Base-by-base conservation (phyloP, 2,888 invertebrate genomes). In the Rhogogaster chlorosoma region DNA sequence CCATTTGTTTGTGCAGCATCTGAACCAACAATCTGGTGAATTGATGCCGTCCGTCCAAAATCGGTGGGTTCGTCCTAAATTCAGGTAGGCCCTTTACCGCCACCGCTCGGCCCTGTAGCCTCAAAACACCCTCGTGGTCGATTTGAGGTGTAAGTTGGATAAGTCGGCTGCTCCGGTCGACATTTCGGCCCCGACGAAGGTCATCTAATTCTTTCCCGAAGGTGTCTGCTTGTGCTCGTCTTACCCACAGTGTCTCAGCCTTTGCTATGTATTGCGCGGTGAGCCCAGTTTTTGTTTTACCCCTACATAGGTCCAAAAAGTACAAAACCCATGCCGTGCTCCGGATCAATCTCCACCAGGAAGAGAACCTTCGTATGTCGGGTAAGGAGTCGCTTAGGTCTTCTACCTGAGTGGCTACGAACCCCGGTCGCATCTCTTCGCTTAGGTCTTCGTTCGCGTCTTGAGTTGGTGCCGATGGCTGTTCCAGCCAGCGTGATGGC, bases 41-140 rank as follows among this genome's bases (percentile, higher is more conserved):
- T 5, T 57, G 84, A n/a, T 85, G 86, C 77, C 77, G 53, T 32
- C 86, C 85, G 42, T 86, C 84, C 36, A 87, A 18, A 70, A 87
- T 88, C 9, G 86, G 70, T 0, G 86, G 86, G 5, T 64, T 42
- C 78, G 84, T 57, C 83, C 70, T 83, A 7, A 10, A 38, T 10
- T 42, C 26, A 2, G 42, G 3, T 3, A 53, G 36, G 0, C 38
- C 75, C 22, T 18, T 9, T 2, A 75, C 36, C 2, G 22, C 26
- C 9, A 42, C 38, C 0, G 84, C 64, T 0, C 86, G 83, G 0
- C 87, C 85, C 9, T 73, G 26, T n/a, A 57, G 64, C 3, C 85
- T 15, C 36, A 85, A 10, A 6, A 85, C 49, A n/a, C 84, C 86
- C 7, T 82, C 36, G 0, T 67, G 15, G 32, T 83, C 85, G 1